Conservation (phyloP, 2,888 invertebrate species). For the Mystacides longicornis region DNA sequence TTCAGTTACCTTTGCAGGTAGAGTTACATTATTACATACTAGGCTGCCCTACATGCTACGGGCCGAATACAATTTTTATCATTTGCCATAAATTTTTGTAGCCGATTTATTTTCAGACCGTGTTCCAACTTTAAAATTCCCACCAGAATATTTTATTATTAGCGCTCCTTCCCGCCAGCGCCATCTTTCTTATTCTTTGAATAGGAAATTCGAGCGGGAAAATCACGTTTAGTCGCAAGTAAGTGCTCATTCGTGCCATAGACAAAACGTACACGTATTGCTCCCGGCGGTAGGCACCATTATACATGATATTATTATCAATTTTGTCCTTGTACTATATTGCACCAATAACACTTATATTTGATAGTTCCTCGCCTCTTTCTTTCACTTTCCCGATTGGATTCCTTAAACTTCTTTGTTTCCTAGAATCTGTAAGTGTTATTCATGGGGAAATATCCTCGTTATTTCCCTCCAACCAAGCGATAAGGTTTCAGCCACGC, state of each 20-base stretch:
- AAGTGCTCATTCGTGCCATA: not conserved
- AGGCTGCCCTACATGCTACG: no score
- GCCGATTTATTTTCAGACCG: not conserved
- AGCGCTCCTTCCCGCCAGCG: not conserved
- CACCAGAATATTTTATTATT: not conserved
- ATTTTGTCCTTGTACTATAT: not conserved
- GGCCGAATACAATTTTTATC: not conserved
- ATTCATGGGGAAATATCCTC: no score
- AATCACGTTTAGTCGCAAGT: not conserved
- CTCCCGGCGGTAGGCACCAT: not conserved
- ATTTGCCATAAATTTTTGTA: constrained; percentile 1
- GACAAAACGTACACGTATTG: not conserved
- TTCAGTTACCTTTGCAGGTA: no score
- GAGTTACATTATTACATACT: no score
- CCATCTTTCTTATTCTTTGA: not conserved
- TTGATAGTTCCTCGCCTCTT: not conserved
- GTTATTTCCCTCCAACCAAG: no score
- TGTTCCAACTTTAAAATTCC: not conserved
- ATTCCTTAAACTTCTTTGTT: no score
- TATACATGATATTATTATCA: not conserved
- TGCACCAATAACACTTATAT: not conserved
- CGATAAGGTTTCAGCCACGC: no score
- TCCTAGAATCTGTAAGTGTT: no score
- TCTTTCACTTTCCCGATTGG: no score
- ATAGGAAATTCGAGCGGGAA: not conserved